These are phyloP conservation scores for Pinctada fucata DNA, from an alignment of 2,888 invertebrate genomes.

Conservation along the genomic window DNA sequence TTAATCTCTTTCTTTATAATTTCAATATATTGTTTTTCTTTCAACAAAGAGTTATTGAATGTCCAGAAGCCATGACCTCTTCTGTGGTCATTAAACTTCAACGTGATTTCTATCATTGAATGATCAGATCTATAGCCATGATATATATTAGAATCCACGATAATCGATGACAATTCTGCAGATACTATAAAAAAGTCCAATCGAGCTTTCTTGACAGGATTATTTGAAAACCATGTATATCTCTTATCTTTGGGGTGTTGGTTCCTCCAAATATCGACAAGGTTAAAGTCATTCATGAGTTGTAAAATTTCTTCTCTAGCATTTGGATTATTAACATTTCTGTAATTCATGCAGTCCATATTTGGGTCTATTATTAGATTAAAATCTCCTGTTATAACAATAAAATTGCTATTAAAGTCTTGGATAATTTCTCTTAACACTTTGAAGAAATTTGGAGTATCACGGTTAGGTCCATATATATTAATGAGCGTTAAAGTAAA, in stretches of 20 bases:
- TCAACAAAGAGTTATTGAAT: conserved; percentile 3
- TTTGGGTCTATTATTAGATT: background rate
- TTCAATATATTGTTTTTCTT: background rate
- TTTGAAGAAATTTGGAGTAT: background rate
- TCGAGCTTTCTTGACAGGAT: too few species aligned
- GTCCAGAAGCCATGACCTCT: conserved; percentile 1
- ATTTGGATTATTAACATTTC: background rate
- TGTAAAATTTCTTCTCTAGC: conserved; percentile 4
- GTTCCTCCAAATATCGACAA: background rate
- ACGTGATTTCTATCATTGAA: background rate
- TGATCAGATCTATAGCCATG: background rate
- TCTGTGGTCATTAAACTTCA: background rate
- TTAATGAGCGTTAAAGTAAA: background rate
- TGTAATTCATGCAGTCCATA: background rate
- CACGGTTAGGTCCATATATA: too few species aligned
- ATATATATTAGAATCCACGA: background rate
- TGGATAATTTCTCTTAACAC: background rate
- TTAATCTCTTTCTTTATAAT: background rate
- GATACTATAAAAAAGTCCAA: background rate
- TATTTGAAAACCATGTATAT: background rate
- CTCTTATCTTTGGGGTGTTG: background rate
- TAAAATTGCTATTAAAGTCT: conserved; percentile 2
- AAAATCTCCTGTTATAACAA: background rate
- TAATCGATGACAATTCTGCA: background rate
- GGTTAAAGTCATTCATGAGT: background rate